Base-by-base conservation (phyloP, 2,888 invertebrate species). In the Luffia ferchaultella region DNA sequence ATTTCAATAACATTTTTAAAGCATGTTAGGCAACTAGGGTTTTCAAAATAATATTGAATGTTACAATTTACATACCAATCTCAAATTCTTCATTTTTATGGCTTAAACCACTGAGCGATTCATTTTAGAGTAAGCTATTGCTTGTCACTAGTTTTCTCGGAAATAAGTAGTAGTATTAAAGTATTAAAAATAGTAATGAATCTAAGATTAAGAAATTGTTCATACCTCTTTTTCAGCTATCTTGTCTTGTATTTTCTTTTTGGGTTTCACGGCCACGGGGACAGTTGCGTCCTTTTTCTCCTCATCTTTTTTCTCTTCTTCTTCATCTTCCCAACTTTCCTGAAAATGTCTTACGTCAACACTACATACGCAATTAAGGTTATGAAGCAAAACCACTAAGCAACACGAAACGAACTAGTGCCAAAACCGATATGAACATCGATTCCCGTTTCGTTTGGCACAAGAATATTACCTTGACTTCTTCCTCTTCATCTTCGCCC, bases 291-390 rank as follows among this genome's bases (percentile, higher is more conserved):
- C 88, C 64, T 85, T 87, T 64, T 90, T 90, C 58, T 91, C 90
- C 62, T 90, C 89, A 65, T 90, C 91, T 65, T 91, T 91, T 63
- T 92, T 91, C 63, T 94, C 94, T 65, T 89, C 90, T 59, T 93
- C 92, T 44, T 93, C 94, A 78, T 95, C 95, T 71, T 97, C 96
- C 97, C 97, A 97, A 73, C 92, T 95, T 67, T 96, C 96, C 96
- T 96, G 75, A 59, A 73, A 74, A 61, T 62, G 64, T 43, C 59
- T 65, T 67, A 76, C 71, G 70, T 76, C 78, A 80, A 78, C 80
- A 79, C 79, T 43, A 43, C 46, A 30, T 46, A 46, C 2, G 46
- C 46, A 30, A 60, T 68, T 73, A 71, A 82, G 80, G 82, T 82
- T 80, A 83, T 65, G 63, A 64, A 54, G 58, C 61, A 45, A 53